Percentiles rank a stretch among this genome's conserved stretches.
These are phyloP conservation scores for Pseudonaja textilis DNA, from an alignment of 2,113 vertebrate genomes.

Conservation along the genomic window DNA sequence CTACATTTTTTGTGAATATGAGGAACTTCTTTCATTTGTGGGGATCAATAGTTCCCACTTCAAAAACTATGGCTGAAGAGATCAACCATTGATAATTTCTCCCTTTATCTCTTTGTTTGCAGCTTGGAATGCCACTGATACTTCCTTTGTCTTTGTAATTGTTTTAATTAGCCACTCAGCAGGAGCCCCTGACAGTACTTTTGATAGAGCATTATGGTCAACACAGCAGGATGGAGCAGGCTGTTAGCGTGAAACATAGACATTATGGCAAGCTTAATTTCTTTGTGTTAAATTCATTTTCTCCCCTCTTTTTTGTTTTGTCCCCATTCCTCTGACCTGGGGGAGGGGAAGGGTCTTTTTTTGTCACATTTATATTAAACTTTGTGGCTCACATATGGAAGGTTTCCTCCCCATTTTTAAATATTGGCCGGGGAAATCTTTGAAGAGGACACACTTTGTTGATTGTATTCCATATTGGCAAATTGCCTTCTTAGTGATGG, in stretches of 20 bases:
- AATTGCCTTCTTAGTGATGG: not conserved
- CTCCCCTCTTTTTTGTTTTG: not conserved
- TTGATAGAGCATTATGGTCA: constrained; percentile 48
- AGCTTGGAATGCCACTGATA: constrained; percentile 78
- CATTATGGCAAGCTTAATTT: constrained; percentile 45
- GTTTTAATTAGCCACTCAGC: constrained; percentile 90
- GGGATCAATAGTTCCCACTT: constrained; percentile 23
- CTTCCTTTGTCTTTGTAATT: constrained; percentile 89
- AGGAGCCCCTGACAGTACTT: constrained; percentile 64
- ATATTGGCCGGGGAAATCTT: not conserved
- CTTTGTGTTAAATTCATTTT: constrained; percentile 47
- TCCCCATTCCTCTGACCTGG: not conserved
- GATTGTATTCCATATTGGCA: not conserved
- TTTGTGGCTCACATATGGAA: not conserved
- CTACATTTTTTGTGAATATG: not conserved
- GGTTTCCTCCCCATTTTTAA: not conserved
- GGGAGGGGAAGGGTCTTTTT: not conserved
- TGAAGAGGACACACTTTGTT: not conserved
- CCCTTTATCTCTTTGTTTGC: constrained; percentile 78
- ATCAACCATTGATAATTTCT: constrained; percentile 67
- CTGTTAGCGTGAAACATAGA: constrained; percentile 59
- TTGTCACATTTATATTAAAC: not conserved
- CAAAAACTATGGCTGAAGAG: constrained; percentile 54
- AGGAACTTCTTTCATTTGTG: not conserved
- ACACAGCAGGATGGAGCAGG: constrained; percentile 62